Evolutionary conservation across 2,797 vertebrate genomes (phyloP).

Genomic region (Sebastes wilsoni): DNA sequence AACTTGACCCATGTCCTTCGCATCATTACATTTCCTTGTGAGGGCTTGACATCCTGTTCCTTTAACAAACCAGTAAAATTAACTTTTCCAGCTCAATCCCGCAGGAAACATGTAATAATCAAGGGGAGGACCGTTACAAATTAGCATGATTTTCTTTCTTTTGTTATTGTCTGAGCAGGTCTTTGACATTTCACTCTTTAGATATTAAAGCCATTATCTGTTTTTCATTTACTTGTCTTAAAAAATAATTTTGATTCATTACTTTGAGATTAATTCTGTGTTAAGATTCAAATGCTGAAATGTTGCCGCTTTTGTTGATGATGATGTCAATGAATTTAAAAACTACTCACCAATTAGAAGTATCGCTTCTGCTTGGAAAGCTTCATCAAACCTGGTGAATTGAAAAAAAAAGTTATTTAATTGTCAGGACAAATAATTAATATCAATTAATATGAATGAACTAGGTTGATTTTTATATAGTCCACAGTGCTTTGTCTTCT

Average conservation of each 20-base stretch:
- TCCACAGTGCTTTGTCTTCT: not conserved
- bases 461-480: not conserved
- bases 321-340: not conserved
- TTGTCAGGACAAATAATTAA: not conserved
- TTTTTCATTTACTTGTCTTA: not conserved
- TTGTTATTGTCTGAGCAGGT: conserved; percentile 13
- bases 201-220: not conserved
- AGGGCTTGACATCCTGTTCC: conserved; percentile 64
- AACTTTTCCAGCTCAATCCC: conserved; percentile 51
- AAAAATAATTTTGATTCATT: not conserved
- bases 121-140: conserved; percentile 48
- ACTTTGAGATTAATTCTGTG: not conserved
- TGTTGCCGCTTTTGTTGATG: not conserved
- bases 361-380: not conserved
- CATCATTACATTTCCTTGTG: conserved; percentile 51
- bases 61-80: conserved; percentile 69
- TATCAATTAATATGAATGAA: not conserved
- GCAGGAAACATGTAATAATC: conserved; percentile 54
- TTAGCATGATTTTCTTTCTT: conserved; percentile 39
- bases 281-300: not conserved
- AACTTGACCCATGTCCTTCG: conserved; percentile 70
- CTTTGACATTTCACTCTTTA: conserved; percentile 4
- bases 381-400: not conserved
- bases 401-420: not conserved
- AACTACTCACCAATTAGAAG: not conserved